Evolutionary conservation across 2,888 invertebrate genomes (phyloP).

Genomic region (Baccha elongata): DNA sequence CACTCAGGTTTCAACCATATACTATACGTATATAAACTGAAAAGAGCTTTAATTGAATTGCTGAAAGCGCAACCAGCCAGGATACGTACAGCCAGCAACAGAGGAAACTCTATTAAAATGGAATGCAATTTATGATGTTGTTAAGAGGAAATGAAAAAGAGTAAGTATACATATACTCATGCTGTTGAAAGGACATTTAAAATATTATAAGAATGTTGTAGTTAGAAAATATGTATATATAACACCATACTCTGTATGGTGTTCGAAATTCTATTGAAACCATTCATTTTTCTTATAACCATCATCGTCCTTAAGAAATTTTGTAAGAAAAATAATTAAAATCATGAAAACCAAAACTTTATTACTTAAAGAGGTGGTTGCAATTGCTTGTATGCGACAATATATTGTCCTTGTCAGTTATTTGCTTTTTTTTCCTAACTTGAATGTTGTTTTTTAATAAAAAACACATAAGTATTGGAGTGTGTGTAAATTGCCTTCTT

Average conservation of each 20-base stretch:
- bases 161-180: not conserved
- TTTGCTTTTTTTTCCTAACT: not conserved
- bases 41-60: slow-evolving; percentile 68
- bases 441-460: slow-evolving; percentile 1
- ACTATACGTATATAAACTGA: slow-evolving; percentile 1
- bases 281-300: slow-evolving; percentile 42
- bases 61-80: slow-evolving; percentile 54
- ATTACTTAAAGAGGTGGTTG: not conserved
- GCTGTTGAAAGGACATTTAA: slow-evolving; percentile 63
- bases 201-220: slow-evolving; percentile 64
- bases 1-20: not conserved
- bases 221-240: not conserved
- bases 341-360: not conserved
- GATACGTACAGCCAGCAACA: slow-evolving; percentile 6
- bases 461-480: not conserved
- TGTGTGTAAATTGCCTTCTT: not conserved
- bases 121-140: slow-evolving; percentile 71
- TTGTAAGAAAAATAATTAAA: slow-evolving; percentile 45
- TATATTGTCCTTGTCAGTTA: not conserved
- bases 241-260: not conserved
- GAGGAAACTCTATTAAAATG: slow-evolving; percentile 66
- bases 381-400: not conserved
- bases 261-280: slow-evolving; percentile 40
- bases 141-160: slow-evolving; percentile 36
- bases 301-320: not conserved